Conservation (phyloP, 2,797 vertebrate genomes). For the Falco peregrinus region DNA sequence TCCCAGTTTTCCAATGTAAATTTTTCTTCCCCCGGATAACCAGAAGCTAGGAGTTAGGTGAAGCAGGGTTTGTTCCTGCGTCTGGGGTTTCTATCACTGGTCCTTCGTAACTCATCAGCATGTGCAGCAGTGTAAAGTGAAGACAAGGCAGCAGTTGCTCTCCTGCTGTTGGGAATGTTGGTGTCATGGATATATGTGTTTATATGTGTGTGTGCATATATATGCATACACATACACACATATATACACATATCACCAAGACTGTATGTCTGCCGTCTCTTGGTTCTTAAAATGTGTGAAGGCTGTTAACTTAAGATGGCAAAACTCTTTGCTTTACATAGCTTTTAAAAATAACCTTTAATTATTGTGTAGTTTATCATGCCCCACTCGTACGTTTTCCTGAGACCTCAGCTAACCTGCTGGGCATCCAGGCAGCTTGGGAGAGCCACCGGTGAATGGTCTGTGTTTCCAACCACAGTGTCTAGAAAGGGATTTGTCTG, state of each 20-base stretch:
- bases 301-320: background rate
- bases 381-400: background rate
- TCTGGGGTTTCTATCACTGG: background rate
- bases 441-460: background rate
- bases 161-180: background rate
- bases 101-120: background rate
- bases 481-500: background rate
- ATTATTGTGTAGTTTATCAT: slow-evolving; percentile 11
- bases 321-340: background rate
- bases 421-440: background rate
- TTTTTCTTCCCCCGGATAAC: background rate
- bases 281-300: slow-evolving; percentile 4
- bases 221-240: rapidly evolving
- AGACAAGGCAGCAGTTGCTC: background rate
- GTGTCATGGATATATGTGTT: background rate
- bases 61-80: background rate
- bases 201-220: background rate
- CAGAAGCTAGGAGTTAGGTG: background rate
- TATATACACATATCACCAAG: background rate
- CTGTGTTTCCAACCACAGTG: slow-evolving; percentile 20
- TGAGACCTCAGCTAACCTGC: background rate
- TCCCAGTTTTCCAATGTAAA: background rate
- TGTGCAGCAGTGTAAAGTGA: rapidly evolving
- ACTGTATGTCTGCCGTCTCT: background rate
- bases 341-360: background rate